Percentiles rank a stretch among this genome's conserved stretches.
Evolutionary conservation across 2,113 vertebrate species (phyloP).

Genomic region (Macroglossus sobrinus): DNA sequence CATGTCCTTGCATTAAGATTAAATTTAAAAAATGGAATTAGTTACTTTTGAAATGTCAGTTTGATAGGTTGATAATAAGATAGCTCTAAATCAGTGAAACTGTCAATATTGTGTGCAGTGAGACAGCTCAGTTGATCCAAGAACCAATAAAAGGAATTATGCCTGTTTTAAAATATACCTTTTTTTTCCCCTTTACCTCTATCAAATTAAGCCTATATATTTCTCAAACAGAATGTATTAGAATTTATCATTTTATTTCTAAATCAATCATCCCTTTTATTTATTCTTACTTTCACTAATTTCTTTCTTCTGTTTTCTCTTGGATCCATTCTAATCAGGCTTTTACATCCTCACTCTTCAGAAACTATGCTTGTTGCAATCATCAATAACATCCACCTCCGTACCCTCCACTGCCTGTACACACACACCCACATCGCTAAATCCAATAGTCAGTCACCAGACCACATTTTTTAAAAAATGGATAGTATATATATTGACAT

Average conservation of each 20-base stretch:
- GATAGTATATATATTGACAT: background rate
- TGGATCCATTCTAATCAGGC: background rate
- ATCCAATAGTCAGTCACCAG: background rate
- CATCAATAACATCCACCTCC: background rate
- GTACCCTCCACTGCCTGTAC: too few species aligned
- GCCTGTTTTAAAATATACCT: slow-evolving; percentile 9
- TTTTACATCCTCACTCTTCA: background rate
- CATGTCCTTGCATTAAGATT: background rate
- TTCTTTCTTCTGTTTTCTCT: background rate
- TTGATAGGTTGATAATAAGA: slow-evolving; percentile 26
- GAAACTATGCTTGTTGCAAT: background rate
- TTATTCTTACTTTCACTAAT: background rate
- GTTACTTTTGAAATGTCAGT: slow-evolving; percentile 33
- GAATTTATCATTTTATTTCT: background rate
- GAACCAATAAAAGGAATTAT: slow-evolving; percentile 34
- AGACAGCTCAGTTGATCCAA: background rate
- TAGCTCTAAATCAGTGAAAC: slow-evolving; percentile 23
- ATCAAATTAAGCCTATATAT: slow-evolving; percentile 3
- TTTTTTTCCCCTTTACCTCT: background rate
- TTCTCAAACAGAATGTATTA: slow-evolving; percentile 24
- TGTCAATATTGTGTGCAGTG: background rate
- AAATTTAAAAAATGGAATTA: background rate
- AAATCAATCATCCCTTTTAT: background rate
- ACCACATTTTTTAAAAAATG: background rate
- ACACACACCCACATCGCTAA: background rate